Evolutionary conservation across 2,113 vertebrate species (phyloP), one percentile per base, ranked within the genome.

Genomic region (Ginglymostoma cirratum): DNA sequence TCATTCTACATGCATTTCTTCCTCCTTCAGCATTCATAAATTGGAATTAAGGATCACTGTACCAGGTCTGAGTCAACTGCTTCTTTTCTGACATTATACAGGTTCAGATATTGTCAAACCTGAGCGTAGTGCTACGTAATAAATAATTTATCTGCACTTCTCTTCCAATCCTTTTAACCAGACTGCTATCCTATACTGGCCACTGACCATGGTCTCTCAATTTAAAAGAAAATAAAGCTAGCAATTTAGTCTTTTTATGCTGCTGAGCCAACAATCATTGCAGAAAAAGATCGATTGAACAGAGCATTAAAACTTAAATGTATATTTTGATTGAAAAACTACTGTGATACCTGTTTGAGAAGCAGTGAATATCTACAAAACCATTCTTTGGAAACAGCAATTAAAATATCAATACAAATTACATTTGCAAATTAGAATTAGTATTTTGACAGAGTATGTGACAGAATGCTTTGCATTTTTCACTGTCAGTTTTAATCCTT

Each of bases 331-430:
- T 92, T 90, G 34, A 21, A 38, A 21, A 66, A 92, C 8, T 52
- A 65, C n/a, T 92, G 89, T 66, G 19, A 5, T n/a, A 92, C 89
- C 89, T 92, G 55, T n/a, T 38, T 92, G 89, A 66, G 89, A 92
- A 61, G 61, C 55, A 92, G 19, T 6, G 61, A 92, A 92, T 92
- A 92, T 92, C 89, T 66, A 92, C 65, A 92, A 65, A 38, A 66
- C 61, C 89, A 66, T 65, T 66, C 89, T 92, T 92, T 66, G 89
- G 55, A 92, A 92, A 92, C 55, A 92, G 89, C 89, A 92, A 92
- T 92, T 92, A 92, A 92, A 92, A 92, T 92, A 92, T 92, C 89
- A 92, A 65, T 92, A 65, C 14, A 92, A 66, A 92, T 93, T 93
- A 93, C 61, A 93, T 93, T 93, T 93, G 55, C 55, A 66, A 93